phyloP scores from a whole-genome alignment of 2,113 vertebrate genomes.

The Heterochromis multidens region DNA sequence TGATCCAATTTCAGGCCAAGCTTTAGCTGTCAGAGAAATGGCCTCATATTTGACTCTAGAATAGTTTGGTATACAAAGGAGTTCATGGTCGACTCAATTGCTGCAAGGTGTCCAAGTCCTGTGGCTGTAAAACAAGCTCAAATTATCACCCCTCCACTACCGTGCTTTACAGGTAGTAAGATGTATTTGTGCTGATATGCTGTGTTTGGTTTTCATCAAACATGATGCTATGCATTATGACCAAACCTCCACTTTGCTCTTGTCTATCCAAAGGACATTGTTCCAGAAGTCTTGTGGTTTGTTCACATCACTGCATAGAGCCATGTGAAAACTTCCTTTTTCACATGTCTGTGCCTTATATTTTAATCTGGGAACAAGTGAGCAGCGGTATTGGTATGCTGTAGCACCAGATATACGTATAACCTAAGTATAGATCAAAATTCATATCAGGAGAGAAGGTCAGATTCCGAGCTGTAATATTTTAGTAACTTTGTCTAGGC shows the following conservation, averaged over 20 bases:
- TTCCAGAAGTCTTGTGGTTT: background rate
- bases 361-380: background rate
- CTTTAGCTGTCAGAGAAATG: no score
- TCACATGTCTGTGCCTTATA: background rate
- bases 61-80: background rate
- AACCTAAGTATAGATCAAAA: background rate
- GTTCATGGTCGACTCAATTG: background rate
- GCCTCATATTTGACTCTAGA: background rate
- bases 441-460: background rate
- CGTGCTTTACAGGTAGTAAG: background rate
- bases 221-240: background rate
- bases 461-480: slow-evolving; percentile 19
- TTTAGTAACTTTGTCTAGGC: slow-evolving; percentile 8
- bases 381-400: background rate
- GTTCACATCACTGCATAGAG: background rate
- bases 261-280: background rate
- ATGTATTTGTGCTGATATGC: background rate
- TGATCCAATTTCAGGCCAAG: background rate
- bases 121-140: background rate
- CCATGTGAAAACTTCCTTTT: background rate
- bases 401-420: background rate
- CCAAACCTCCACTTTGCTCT: background rate
- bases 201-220: background rate
- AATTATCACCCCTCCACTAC: background rate
- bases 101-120: background rate